phyloP scores from a whole-genome alignment of 1,140 invertebrate species.

The Oppia nitens region DNA sequence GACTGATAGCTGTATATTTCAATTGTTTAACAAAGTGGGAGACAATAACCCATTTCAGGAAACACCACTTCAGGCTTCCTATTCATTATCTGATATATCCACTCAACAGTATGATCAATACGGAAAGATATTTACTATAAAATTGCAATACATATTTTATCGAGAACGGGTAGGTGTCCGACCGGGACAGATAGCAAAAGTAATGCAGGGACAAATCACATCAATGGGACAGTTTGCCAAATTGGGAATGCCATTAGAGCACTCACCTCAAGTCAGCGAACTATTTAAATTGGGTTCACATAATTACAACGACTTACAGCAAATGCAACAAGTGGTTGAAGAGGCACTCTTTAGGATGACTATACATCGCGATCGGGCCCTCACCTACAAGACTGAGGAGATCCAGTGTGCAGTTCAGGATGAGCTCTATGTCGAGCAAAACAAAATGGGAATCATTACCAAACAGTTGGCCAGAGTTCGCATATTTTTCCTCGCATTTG shows the following conservation, averaged over 20 bases:
- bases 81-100: conserved; percentile 40
- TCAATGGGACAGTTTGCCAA: conserved; percentile 78
- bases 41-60: conserved; percentile 40
- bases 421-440: conserved; percentile 86
- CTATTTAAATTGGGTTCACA: conserved; percentile 87
- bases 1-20: conserved; percentile 61
- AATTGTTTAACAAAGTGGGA: conserved; percentile 60
- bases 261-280: conserved; percentile 88
- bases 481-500: conserved; percentile 85
- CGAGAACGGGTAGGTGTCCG: conserved; percentile 91
- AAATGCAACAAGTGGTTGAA: conserved; percentile 46
- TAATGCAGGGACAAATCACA: conserved; percentile 51
- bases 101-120: conserved; percentile 95
- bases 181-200: conserved; percentile 82
- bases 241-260: conserved; percentile 86
- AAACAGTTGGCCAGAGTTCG: conserved; percentile 87
- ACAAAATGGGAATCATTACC: conserved; percentile 59
- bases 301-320: conserved; percentile 70
- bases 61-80: conserved; percentile 22
- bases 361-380: conserved; percentile 66
- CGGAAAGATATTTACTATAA: conserved; percentile 97
- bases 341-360: conserved; percentile 51
- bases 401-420: conserved; percentile 90
- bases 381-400: conserved; percentile 95
- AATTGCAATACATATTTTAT: conserved; percentile 95